phyloP scores from a whole-genome alignment of 2,888 invertebrate genomes.

The Ditylenchus weischeri region DNA sequence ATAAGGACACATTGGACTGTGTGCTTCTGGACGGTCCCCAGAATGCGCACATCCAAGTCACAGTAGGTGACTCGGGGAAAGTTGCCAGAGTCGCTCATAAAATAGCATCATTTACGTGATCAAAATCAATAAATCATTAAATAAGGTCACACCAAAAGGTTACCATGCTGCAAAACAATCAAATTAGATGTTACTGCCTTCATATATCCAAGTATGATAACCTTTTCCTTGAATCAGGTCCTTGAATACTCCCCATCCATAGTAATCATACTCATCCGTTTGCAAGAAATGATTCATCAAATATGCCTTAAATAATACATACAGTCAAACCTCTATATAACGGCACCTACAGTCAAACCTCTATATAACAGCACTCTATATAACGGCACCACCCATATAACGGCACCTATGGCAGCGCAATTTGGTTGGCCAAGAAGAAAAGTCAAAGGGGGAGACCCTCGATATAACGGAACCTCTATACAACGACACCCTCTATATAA shows the following conservation, averaged over 20 bases:
- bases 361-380: too few species aligned
- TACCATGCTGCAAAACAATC: too few species aligned
- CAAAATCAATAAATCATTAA: too few species aligned
- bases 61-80: constrained; percentile 57
- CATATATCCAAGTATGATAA: constrained; percentile 2
- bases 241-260: constrained; percentile 50
- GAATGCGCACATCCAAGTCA: constrained; percentile 48
- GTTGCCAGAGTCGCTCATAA: constrained; percentile 46
- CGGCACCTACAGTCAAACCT: too few species aligned
- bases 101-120: too few species aligned
- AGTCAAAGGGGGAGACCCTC: too few species aligned
- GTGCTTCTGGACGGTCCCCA: constrained; percentile 52
- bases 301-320: constrained; percentile 36
- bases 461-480: too few species aligned
- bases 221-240: constrained; percentile 49
- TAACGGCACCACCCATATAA: too few species aligned
- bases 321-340: neutral
- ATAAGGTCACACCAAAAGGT: too few species aligned
- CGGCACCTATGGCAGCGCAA: too few species aligned
- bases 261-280: constrained; percentile 50
- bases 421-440: too few species aligned
- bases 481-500: too few species aligned
- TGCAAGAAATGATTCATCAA: constrained; percentile 54
- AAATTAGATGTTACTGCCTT: neutral
- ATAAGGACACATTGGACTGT: constrained; percentile 57